These are phyloP conservation scores for Resseliella maxima DNA, from an alignment of 2,888 invertebrate species.

Conservation along the genomic window DNA sequence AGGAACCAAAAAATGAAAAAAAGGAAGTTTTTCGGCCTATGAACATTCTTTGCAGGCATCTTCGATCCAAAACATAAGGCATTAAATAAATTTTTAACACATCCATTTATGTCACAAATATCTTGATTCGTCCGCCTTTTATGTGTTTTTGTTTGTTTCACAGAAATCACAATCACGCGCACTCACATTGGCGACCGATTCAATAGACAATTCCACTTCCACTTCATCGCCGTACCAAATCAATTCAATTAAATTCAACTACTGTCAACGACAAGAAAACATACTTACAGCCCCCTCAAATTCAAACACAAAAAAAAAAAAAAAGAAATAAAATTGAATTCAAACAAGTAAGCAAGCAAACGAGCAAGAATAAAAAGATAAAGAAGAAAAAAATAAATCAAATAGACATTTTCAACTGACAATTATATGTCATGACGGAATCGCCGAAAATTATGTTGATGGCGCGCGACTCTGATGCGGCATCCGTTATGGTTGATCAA, in stretches of 20 bases:
- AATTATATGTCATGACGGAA: slow-evolving; percentile 17
- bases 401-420: too few relatives aligned
- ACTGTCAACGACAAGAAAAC: slow-evolving; percentile 26
- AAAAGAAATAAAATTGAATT: not conserved
- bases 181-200: not conserved
- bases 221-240: slow-evolving; percentile 31
- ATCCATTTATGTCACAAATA: slow-evolving; percentile 42
- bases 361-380: not conserved
- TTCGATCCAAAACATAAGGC: slow-evolving; percentile 1
- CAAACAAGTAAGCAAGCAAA: not conserved
- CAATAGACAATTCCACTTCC: slow-evolving; percentile 40
- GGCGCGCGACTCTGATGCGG: not conserved
- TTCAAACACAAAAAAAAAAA: not conserved
- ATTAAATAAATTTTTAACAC: slow-evolving; percentile 6
- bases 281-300: not conserved
- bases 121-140: slow-evolving; percentile 43
- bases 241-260: slow-evolving; percentile 19
- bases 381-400: not conserved
- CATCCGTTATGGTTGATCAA: not conserved
- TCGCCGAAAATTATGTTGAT: not conserved
- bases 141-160: slow-evolving; percentile 54
- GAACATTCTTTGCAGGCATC: not conserved
- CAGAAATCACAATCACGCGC: slow-evolving; percentile 49
- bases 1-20: not conserved
- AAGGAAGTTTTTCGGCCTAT: not conserved